Conservation (phyloP, 2,797 vertebrate species). For the Melanogrammus aeglefinus region DNA sequence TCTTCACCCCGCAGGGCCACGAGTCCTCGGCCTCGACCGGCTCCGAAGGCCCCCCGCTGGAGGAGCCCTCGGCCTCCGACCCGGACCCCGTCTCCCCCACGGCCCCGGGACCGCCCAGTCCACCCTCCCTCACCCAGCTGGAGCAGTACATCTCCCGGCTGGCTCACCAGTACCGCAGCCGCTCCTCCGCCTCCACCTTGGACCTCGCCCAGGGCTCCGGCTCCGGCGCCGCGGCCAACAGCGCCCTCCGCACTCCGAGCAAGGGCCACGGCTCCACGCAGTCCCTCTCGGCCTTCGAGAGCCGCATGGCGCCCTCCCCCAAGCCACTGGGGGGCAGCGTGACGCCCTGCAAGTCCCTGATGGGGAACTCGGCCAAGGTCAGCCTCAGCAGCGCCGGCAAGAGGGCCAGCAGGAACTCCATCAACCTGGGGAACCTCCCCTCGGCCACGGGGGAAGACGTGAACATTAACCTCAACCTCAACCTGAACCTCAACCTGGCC, state of each 20-base stretch:
- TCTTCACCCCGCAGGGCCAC: conserved; percentile 72
- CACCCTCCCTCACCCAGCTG: conserved; percentile 64
- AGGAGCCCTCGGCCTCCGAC: conserved; percentile 50
- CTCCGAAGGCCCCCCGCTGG: conserved; percentile 54
- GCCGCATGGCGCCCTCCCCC: conserved; percentile 60
- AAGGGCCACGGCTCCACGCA: conserved; percentile 72
- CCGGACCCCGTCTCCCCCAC: conserved; percentile 42
- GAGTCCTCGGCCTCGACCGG: conserved; percentile 58
- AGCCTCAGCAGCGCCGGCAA: conserved; percentile 70
- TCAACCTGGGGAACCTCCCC: conserved; percentile 79
- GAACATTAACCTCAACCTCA: conserved; percentile 78
- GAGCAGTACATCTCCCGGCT: conserved; percentile 80
- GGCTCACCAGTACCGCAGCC: conserved; percentile 72
- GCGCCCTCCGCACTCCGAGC: conserved; percentile 53
- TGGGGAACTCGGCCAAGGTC: conserved; percentile 75
- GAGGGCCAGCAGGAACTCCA: conserved; percentile 77
- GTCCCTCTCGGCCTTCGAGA: conserved; percentile 69
- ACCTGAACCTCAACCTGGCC: conserved; percentile 76
- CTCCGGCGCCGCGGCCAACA: conserved; percentile 27
- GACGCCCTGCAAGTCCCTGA: conserved; percentile 73
- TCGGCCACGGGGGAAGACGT: conserved; percentile 77
- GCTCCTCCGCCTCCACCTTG: conserved; percentile 50
- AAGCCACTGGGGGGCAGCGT: conserved; percentile 51
- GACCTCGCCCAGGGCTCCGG: conserved; percentile 49
- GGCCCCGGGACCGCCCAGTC: conserved; percentile 15